A percentile compares a stretch with the other conserved stretches of the same genome.
Evolutionary conservation across 2,797 vertebrate species (phyloP).

Genomic region (Neopelma chrysocephalum): DNA sequence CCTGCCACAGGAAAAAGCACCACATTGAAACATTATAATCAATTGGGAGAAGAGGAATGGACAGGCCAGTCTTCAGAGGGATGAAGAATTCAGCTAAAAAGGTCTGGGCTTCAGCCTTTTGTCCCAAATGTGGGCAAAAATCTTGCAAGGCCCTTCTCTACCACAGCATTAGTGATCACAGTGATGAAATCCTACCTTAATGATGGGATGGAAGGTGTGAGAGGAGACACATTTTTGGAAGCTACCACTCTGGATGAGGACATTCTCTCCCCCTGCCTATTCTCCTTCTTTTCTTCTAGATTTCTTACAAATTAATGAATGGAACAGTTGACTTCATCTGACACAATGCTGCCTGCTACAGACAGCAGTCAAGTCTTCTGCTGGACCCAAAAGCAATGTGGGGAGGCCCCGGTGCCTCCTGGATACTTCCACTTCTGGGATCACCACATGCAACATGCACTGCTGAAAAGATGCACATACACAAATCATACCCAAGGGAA

Average conservation of each 20-base stretch:
- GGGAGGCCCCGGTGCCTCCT: neutral
- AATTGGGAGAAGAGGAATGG: neutral
- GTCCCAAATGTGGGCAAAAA: neutral
- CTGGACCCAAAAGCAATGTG: neutral
- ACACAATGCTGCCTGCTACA: neutral
- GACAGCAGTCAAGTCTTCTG: neutral
- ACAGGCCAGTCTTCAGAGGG: neutral
- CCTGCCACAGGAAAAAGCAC: neutral
- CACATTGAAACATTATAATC: neutral
- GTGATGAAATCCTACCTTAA: neutral
- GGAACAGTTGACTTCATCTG: neutral
- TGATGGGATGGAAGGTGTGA: neutral
- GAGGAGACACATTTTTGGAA: neutral
- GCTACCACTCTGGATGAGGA: neutral
- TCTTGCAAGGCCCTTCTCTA: neutral
- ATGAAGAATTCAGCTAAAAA: neutral
- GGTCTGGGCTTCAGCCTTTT: neutral
- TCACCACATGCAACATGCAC: neutral
- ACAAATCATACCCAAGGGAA: too few species aligned
- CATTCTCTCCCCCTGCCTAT: neutral
- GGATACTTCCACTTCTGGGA: neutral
- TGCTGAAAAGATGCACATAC: neutral
- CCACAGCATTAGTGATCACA: fast-evolving
- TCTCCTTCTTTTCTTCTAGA: neutral
- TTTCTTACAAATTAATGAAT: neutral